Evolutionary conservation across 2,888 invertebrate genomes (phyloP), one percentile per base, ranked within the genome.

Genomic region (Limnephilus auricula): DNA sequence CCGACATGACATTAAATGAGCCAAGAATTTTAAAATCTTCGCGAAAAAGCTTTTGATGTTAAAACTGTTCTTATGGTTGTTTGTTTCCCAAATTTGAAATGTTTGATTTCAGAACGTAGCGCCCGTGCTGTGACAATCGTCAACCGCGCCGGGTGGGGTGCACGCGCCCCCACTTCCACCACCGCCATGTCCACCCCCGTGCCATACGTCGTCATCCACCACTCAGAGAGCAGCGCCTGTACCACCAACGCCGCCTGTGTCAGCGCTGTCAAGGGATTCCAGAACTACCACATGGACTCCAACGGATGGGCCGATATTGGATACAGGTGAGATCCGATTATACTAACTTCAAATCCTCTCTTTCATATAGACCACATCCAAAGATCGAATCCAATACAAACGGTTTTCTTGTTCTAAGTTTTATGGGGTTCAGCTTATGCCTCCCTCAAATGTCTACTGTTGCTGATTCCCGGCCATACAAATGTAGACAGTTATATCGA

Each of bases 261-360:
- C 87, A 93, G 93, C 0, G 96, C 96, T 31, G 97, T 98, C 97
- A 95, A 96, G 89, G 95, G 95, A 79, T 97, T 98, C 96, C 97
- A 98, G 94, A 94, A 95, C 78, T 96, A 96, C 91, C 97, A 97
- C 94, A 97, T 96, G 94, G 94, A 95, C 91, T 94, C 95, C 92
- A 95, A 95, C 85, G 96, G 95, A 0, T 98, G 97, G 97, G 97
- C 96, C 90, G 97, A 98, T 94, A 97, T 98, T 94, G 98, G 97
- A 45, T 96, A 96, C 94, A 95, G 95, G 96, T 96, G 92, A 95
- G 50, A 18, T 2, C 50, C 34, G 25, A 80, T 31, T 32, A 80
- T 79, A 79, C 2, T 15, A 45, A 37, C 0, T 6, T 37, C 5
- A 9, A 9, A 9, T n/a, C 65, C 18, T 65, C 25, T n/a, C 65